phyloP scores from a whole-genome alignment of 2,888 invertebrate species.

The Blastobasis adustella region DNA sequence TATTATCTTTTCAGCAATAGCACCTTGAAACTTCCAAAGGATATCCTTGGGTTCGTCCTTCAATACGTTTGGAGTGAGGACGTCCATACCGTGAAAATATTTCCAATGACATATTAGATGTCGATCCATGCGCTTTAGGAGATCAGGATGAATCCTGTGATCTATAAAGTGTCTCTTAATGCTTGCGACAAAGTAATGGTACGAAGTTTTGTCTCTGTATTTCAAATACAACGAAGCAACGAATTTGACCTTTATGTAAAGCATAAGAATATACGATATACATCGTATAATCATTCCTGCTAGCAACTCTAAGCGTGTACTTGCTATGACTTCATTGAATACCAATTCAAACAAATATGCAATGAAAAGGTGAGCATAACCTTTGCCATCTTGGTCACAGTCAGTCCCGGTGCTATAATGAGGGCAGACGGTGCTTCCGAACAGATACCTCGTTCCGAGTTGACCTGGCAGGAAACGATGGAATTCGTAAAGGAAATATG shows the following conservation, averaged over 20 bases:
- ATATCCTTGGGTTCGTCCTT: slow-evolving; percentile 48
- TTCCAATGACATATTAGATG: slow-evolving; percentile 55
- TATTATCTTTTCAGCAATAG: slow-evolving; percentile 44
- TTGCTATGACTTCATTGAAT: slow-evolving; percentile 24
- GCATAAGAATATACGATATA: slow-evolving; percentile 21
- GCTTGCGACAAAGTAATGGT: slow-evolving; percentile 41
- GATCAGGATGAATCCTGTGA: slow-evolving; percentile 38
- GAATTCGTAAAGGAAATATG: slow-evolving; percentile 30
- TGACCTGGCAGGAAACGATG: slow-evolving; percentile 11
- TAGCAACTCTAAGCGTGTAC: slow-evolving; percentile 30
- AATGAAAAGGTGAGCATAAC: slow-evolving; percentile 16
- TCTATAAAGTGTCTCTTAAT: slow-evolving; percentile 37
- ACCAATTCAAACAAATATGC: slow-evolving; percentile 32
- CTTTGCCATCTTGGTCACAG: slow-evolving; percentile 13
- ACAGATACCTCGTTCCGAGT: slow-evolving; percentile 31
- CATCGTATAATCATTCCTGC: slow-evolving; percentile 17
- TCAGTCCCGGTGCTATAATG: neutral
- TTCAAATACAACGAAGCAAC: slow-evolving; percentile 38
- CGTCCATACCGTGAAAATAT: slow-evolving; percentile 44
- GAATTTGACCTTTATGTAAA: slow-evolving; percentile 28
- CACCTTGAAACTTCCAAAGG: slow-evolving; percentile 52
- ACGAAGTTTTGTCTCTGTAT: slow-evolving; percentile 30
- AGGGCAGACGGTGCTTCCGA: slow-evolving; percentile 30
- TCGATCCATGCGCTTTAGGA: slow-evolving; percentile 38
- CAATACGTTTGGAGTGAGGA: slow-evolving; percentile 36